phyloP scores from a whole-genome alignment of 2,113 vertebrate genomes.

The Oreochromis aureus region DNA sequence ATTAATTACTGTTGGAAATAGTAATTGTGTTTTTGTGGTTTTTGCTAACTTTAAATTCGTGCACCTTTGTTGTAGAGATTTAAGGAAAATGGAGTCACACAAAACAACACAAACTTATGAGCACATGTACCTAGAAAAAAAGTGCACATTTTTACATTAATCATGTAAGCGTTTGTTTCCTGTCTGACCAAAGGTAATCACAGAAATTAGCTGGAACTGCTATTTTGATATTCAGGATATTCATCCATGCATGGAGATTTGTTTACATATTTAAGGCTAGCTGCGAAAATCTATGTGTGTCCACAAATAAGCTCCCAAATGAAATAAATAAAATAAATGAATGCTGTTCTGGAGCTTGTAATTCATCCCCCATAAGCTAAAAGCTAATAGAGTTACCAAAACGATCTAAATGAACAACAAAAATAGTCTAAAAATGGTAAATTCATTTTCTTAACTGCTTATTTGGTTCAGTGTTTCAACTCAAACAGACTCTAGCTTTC shows the following conservation, averaged over 20 bases:
- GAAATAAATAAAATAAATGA: neutral
- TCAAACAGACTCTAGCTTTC: neutral
- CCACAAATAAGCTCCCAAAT: neutral
- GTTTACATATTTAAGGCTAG: neutral
- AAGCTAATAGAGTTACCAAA: neutral
- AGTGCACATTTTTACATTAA: neutral
- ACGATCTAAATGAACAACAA: neutral
- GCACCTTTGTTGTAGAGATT: neutral
- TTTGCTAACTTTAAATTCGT: neutral
- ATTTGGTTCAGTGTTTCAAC: neutral
- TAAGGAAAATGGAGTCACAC: neutral
- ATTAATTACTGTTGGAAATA: neutral
- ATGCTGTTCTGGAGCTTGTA: accelerated
- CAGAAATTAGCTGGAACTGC: neutral
- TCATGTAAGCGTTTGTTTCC: accelerated
- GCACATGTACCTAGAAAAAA: neutral
- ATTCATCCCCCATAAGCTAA: neutral
- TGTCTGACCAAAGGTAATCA: neutral
- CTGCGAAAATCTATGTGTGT: neutral
- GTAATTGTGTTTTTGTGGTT: neutral
- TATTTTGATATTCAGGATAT: accelerated
- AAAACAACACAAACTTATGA: neutral
- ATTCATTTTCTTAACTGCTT: neutral
- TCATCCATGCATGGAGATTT: neutral
- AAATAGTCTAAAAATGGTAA: neutral